These are phyloP conservation scores for Isichthys henryi DNA, from an alignment of 2,113 vertebrate genomes.

Conservation along the genomic window DNA sequence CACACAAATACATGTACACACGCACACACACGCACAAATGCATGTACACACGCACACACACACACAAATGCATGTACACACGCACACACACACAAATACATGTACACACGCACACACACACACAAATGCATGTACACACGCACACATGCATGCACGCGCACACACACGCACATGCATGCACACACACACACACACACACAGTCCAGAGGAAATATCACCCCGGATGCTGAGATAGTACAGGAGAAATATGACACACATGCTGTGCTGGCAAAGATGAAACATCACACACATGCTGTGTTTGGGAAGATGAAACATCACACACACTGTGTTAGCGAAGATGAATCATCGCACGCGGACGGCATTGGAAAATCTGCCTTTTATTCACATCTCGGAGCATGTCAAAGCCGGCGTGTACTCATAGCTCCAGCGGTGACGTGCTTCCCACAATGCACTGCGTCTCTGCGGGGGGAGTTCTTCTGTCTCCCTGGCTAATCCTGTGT, in stretches of 20 bases:
- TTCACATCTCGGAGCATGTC: background rate
- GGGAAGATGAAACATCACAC: constrained; percentile 11
- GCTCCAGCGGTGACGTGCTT: background rate
- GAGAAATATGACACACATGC: constrained; percentile 3
- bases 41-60: too few species aligned
- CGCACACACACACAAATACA: too few species aligned
- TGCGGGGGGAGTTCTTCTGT: background rate
- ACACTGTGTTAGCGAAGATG: constrained; percentile 13
- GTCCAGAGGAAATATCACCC: background rate
- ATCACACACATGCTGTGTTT: constrained; percentile 14
- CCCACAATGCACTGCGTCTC: constrained; percentile 5
- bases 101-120: too few species aligned
- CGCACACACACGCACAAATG: too few species aligned
- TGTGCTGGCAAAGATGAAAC: constrained; percentile 19
- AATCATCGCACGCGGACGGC: background rate
- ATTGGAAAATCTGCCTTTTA: constrained; percentile 6
- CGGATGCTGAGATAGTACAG: background rate
- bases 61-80: too few species aligned
- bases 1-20: too few species aligned
- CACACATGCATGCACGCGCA: too few species aligned
- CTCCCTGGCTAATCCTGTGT: background rate
- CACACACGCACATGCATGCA: background rate
- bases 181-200: background rate
- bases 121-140: too few species aligned
- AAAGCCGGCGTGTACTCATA: background rate